These are phyloP conservation scores for Protonemura montana DNA, from an alignment of 2,888 invertebrate species.

Conservation along the genomic window DNA sequence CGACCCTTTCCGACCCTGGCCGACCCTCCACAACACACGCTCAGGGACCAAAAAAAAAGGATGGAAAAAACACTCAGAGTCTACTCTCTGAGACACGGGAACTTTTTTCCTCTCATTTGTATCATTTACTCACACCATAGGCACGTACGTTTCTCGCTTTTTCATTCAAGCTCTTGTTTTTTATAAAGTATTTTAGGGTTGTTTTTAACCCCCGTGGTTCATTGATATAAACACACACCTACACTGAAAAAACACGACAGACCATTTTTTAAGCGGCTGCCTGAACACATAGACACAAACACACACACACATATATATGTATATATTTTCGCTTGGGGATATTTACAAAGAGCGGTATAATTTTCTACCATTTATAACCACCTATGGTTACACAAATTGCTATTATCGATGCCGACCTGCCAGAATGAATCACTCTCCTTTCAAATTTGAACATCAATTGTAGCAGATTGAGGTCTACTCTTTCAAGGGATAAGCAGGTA, in stretches of 20 bases:
- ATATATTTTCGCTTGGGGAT: background rate
- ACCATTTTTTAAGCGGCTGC: background rate
- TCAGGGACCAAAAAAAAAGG: background rate
- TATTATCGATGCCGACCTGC: background rate
- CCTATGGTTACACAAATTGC: background rate
- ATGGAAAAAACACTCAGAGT: slow-evolving; percentile 16
- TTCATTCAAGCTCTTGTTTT: slow-evolving; percentile 36
- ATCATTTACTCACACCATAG: background rate
- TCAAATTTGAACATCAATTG: background rate
- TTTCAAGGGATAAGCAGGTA: background rate
- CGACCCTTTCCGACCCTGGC: no score
- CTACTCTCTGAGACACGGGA: no score
- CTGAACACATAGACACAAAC: background rate
- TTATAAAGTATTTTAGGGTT: slow-evolving; percentile 35
- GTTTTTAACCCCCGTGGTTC: slow-evolving; percentile 8
- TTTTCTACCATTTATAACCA: background rate
- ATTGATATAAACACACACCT: slow-evolving; percentile 23
- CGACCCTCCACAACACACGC: no score
- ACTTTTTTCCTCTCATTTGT: background rate
- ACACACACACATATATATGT: background rate
- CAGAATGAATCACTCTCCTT: background rate
- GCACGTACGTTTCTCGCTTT: background rate
- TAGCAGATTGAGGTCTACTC: background rate
- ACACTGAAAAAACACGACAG: slow-evolving; percentile 1
- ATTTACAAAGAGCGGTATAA: background rate